These are phyloP conservation scores for Drosophila pectinifera DNA, from an alignment of 1,140 invertebrate genomes.

Conservation along the genomic window DNA sequence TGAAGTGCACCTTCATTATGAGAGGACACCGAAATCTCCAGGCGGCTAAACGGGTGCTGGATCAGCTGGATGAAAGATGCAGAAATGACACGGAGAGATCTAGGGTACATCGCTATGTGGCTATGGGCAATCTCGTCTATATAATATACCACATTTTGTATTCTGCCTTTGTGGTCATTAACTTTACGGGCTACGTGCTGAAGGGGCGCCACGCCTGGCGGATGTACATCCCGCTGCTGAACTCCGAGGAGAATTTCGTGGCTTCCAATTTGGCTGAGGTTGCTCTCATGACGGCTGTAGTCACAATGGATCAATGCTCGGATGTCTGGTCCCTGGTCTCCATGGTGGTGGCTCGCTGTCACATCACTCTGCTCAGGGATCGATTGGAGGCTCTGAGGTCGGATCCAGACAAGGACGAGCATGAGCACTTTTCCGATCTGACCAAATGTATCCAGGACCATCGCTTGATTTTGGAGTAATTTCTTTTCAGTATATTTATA, in stretches of 20 bases:
- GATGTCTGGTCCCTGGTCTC: constrained; percentile 42
- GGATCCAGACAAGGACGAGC: constrained; percentile 19
- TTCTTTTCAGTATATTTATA: no score
- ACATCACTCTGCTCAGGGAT: constrained; percentile 41
- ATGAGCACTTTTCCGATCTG: constrained; percentile 45
- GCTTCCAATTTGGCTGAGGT: constrained; percentile 19
- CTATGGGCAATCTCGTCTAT: constrained; percentile 35
- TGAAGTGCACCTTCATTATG: constrained; percentile 40
- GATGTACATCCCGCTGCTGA: constrained; percentile 51
- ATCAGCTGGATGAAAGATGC: constrained; percentile 51
- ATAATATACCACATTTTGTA: constrained; percentile 33
- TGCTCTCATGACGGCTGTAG: constrained; percentile 11
- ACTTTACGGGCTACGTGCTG: constrained; percentile 2
- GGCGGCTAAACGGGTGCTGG: constrained; percentile 26
- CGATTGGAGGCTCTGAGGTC: constrained; percentile 24
- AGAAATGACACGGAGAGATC: neutral
- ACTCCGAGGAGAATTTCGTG: constrained; percentile 33
- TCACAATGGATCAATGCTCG: constrained; percentile 31
- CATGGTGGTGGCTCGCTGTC: constrained; percentile 41
- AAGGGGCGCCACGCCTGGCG: constrained; percentile 41
- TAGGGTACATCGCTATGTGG: constrained; percentile 25
- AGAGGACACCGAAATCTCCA: constrained; percentile 15
- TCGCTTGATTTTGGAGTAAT: constrained; percentile 55
- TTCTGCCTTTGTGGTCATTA: constrained; percentile 3
- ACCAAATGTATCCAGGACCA: constrained; percentile 56